Percentiles rank a stretch among this genome's conserved stretches.
These are phyloP conservation scores for Athalia cordata DNA, from an alignment of 2,888 invertebrate species.

Conservation along the genomic window DNA sequence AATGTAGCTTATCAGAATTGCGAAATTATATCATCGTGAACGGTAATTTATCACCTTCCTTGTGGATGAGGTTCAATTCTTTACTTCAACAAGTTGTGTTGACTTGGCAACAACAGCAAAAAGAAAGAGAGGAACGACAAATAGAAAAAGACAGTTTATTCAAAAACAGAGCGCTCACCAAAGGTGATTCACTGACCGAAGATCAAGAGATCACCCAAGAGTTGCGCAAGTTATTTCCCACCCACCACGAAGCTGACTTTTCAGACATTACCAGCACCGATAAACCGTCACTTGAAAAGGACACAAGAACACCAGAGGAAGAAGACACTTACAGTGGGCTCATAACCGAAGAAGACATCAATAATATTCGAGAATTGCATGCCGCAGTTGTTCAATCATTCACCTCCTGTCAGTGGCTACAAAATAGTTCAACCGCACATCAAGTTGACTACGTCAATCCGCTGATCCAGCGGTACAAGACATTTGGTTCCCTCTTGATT, in stretches of 20 bases:
- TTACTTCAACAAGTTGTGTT: slow-evolving; percentile 79
- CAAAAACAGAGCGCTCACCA: slow-evolving; percentile 80
- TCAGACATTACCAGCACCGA: slow-evolving; percentile 77
- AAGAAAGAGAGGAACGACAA: slow-evolving; percentile 79
- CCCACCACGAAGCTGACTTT: slow-evolving; percentile 82
- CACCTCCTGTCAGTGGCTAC: slow-evolving; percentile 79
- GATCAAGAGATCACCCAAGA: slow-evolving; percentile 80
- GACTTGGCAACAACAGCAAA: slow-evolving; percentile 87
- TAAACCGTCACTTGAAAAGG: slow-evolving; percentile 53
- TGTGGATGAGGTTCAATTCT: slow-evolving; percentile 75
- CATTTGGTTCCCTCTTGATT: slow-evolving; percentile 77
- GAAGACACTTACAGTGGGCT: slow-evolving; percentile 64
- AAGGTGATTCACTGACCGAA: slow-evolving; percentile 81
- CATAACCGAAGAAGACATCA: slow-evolving; percentile 76
- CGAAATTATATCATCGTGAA: slow-evolving; percentile 79
- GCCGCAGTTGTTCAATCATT: slow-evolving; percentile 77
- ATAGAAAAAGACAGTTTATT: slow-evolving; percentile 87
- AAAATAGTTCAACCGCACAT: slow-evolving; percentile 69
- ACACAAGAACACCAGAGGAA: slow-evolving; percentile 52
- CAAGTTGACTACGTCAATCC: slow-evolving; percentile 74
- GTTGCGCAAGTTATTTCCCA: slow-evolving; percentile 83
- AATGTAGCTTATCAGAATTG: slow-evolving; percentile 82
- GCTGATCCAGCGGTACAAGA: slow-evolving; percentile 78
- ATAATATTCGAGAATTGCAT: slow-evolving; percentile 79
- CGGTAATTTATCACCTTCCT: slow-evolving; percentile 73